Conservation (phyloP, 2,888 invertebrate species). For the Perizoma affinitatum region DNA sequence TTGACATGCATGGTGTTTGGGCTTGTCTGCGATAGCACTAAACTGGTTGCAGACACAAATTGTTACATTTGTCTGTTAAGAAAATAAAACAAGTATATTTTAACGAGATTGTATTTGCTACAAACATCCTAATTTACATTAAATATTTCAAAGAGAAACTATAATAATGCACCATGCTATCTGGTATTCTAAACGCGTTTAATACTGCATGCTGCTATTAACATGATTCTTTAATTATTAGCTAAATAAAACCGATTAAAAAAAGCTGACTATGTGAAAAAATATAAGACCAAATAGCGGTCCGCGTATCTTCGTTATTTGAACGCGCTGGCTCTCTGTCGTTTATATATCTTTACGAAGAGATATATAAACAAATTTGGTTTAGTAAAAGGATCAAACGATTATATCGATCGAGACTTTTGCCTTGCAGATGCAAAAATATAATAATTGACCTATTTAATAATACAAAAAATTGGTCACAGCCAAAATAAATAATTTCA, state of each 20-base stretch:
- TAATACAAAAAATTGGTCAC: too few relatives aligned
- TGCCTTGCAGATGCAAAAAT: too few relatives aligned
- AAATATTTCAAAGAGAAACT: slow-evolving; percentile 44
- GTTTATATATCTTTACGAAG: too few relatives aligned
- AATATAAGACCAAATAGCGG: slow-evolving; percentile 29
- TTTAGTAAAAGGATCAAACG: too few relatives aligned
- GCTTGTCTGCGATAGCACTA: too few relatives aligned
- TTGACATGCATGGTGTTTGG: too few relatives aligned
- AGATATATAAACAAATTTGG: too few relatives aligned
- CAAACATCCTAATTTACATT: slow-evolving; percentile 42
- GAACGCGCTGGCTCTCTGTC: not conserved
- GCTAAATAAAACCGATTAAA: not conserved
- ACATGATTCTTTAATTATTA: slow-evolving; percentile 10
- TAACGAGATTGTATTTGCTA: slow-evolving; percentile 52
- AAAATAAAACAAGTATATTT: slow-evolving; percentile 49
- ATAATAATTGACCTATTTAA: too few relatives aligned
- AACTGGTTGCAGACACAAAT: too few relatives aligned
- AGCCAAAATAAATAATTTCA: too few relatives aligned
- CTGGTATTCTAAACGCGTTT: slow-evolving; percentile 47
- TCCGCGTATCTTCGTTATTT: not conserved
- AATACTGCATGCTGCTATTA: slow-evolving; percentile 48
- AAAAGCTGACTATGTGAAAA: slow-evolving; percentile 23
- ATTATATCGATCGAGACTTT: too few relatives aligned
- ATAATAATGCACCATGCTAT: slow-evolving; percentile 35
- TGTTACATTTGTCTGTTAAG: too few relatives aligned